Evolutionary conservation across 2,113 vertebrate species (phyloP), one percentile per base, ranked within the genome.

Genomic region (Pseudopodoces humilis): DNA sequence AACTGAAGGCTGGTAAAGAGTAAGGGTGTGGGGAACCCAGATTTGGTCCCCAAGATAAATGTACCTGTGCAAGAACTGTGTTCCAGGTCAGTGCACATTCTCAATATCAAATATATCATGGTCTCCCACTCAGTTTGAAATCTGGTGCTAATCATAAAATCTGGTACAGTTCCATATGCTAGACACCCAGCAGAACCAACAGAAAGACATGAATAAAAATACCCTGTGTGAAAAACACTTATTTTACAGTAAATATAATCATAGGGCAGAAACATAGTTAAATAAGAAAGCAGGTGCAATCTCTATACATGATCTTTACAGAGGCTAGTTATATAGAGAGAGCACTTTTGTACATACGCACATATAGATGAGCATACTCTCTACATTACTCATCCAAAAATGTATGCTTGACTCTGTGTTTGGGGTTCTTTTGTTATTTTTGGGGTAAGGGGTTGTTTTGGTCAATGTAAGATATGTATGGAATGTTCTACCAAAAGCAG

Each of bases 1-100:
- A 74, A 92, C 21, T 39, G 27, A 86, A 65, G 44, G 10, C 39
- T 91, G 5, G 43, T 83, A 64, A 95, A 77, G n/a, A 94, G 59
- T 65, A 71, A 75, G 27, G 11, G 50, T 59, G 50, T 68, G 23
- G 8, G 33, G 49, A 83, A 87, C 35, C 4, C 43, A 85, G 53
- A 95, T 65, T 87, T 86, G 5, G 30, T 69, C 87, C 44, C 46
- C 19, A 53, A 84, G 84, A 71, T 62, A 85, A 95, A 94, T 16
- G 49, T 11, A 89, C 52, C 56, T 88, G 27, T 39, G 39, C 33
- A 77, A 83, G 68, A 88, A 37, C 19, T 18, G 37, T 2, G 2
- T 63, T 87, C 67, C 82, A 90, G 41, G 52, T 74, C 88, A 88
- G 33, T 53, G n/a, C 35, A 75, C 62, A 56, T 33, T 49, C 58